phyloP scores from a whole-genome alignment of 2,113 vertebrate species.

The Pachyramphus minor region DNA sequence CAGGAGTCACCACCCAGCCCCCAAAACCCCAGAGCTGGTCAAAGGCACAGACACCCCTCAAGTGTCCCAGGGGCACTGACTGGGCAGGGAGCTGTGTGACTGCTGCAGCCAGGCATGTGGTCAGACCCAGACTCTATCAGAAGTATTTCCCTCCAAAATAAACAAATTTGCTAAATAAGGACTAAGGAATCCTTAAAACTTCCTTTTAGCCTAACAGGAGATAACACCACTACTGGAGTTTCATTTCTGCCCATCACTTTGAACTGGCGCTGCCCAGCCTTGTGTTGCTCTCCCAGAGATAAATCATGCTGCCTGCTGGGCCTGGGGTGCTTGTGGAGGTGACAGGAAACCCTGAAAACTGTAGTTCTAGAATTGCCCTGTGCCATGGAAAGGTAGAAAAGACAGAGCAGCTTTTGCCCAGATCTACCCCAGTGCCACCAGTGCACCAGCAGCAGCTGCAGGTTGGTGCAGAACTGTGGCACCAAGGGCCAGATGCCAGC shows the following conservation, averaged over 20 bases:
- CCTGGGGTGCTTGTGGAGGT: rapidly evolving
- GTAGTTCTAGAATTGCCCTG: not conserved
- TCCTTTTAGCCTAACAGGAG: not conserved
- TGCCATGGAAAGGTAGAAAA: not conserved
- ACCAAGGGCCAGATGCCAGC: rapidly evolving
- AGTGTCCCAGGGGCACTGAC: not conserved
- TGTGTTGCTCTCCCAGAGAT: not conserved
- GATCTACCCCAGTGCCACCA: rapidly evolving
- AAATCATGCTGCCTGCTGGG: not conserved
- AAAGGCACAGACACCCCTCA: not conserved
- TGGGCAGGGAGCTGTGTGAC: not conserved
- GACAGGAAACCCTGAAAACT: not conserved
- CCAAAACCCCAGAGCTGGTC: not conserved
- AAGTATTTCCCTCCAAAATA: not conserved
- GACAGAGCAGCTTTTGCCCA: not conserved
- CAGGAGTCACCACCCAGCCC: not conserved
- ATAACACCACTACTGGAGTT: not conserved
- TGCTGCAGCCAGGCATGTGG: not conserved
- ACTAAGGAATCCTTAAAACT: not conserved
- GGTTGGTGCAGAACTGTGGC: not conserved
- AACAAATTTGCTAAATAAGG: not conserved
- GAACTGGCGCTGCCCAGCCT: rapidly evolving
- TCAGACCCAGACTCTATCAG: not conserved
- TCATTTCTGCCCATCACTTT: not conserved
- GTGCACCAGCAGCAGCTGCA: not conserved